Base-by-base conservation (phyloP, 2,888 invertebrate species). In the Tetheella fluctuosa region DNA sequence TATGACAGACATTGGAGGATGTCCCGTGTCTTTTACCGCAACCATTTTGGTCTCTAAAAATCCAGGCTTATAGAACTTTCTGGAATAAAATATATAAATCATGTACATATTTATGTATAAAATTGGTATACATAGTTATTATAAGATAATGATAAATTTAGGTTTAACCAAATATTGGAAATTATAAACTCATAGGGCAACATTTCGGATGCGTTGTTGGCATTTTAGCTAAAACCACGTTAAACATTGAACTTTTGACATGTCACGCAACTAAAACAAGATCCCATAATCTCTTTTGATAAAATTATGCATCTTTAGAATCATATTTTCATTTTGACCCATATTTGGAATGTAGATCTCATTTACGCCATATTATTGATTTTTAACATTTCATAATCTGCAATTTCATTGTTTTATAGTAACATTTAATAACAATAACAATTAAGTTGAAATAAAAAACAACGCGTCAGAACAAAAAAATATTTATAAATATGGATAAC, bases 1-100 rank as follows among this genome's bases (percentile, higher is more conserved):
- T 67, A 96, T 94, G 0, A 96, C 95, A 0, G 95, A 94, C 62
- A 94, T 93, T 2, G 97, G 94, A 34, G 95, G 94, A 56, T 85
- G 78, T 0, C 95, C 95, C 0, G 97, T 94, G 66, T 95, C 94
- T 59, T 94, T 94, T 0, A 96, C 95, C 0, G 96, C 94, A 20
- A 97, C 90, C 68, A 97, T 94, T 37, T 95, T 93, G 1, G 94
- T 95, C 76, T 96, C 96, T 12, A 93, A 84, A 25, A 94, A 94
- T 7, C 97, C 97, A 0, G 97, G 97, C 75, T 96, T 95, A 85
- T 96, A 96, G 81, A 95, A 91, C 65, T 91, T 92, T 69, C 93
- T 93, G 71, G 15, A 84, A 84, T 60, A 42, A 15, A 42, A 58
- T 57, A 58, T 54, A 42, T 57, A 15, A 56, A 25, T 57, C 0